Base-by-base conservation (phyloP, 2,113 vertebrate genomes). In the Boleophthalmus pectinirostris region DNA sequence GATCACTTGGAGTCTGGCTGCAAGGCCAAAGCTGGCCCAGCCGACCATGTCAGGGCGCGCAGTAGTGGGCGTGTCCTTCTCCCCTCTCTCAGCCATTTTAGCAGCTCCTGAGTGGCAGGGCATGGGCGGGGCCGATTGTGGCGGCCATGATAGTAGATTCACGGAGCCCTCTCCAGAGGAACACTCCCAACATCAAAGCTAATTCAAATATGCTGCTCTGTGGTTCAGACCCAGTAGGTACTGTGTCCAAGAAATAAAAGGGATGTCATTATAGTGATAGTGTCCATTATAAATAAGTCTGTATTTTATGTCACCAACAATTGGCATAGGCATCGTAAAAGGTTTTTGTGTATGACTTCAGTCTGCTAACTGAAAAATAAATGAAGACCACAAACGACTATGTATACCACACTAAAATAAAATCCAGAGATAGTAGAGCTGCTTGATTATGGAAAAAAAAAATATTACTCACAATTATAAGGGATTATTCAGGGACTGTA, bases 41-140 rank as follows among this genome's bases (percentile, higher is more conserved):
- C 75, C 80, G 63, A 83, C 82, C 83, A 66, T 87, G 81, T 73
- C 76, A 70, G 45, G 58, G 80, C 87, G 79, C 75, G 56, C 74
- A 69, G 82, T 70, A 49, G 85, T 86, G 85, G 90, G 87, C 79
- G 83, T 90, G 80, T 74, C 72, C 76, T 77, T 82, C 81, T 85
- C 81, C 65, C 74, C 79, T 90, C 85, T 83, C 80, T 90, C 87
- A 93, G 91, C 93, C 93, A 94, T 94, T 94, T 94, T 93, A 90
- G 89, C 84, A 71, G 73, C 72, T 85, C 73, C 80, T 88, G 92
- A 90, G 82, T 92, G 89, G 88, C 89, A 88, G 86, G 82, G 78
- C 81, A 85, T 91, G 86, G 91, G 92, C 83, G 91, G 89, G 89
- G 88, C 77, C 77, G 87, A 73, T 60, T 54, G 85, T n/a, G 85